Evolutionary conservation across 1,140 invertebrate species (phyloP).

Genomic region (Dendroctonus ponderosae): DNA sequence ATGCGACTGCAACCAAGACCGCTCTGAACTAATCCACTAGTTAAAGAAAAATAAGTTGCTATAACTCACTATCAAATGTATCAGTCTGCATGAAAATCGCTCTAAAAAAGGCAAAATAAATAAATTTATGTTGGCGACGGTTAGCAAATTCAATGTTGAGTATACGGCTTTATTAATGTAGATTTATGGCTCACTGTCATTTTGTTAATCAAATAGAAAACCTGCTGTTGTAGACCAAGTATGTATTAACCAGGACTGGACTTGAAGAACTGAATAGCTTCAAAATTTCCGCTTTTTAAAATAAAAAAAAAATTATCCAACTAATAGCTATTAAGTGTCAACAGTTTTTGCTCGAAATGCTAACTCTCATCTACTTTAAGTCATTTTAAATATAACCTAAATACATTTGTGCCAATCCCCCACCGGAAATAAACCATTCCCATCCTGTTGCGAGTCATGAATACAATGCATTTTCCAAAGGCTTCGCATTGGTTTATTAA

Average conservation of each 20-base stretch:
- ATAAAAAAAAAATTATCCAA: too few relatives aligned
- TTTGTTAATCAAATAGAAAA: slow-evolving; percentile 48
- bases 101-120: slow-evolving; percentile 39
- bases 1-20: too few relatives aligned
- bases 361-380: too few relatives aligned
- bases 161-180: slow-evolving; percentile 48
- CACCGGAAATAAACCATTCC: slow-evolving; percentile 10
- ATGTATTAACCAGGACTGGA: too few relatives aligned
- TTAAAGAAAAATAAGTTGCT: slow-evolving; percentile 10
- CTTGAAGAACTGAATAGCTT: too few relatives aligned
- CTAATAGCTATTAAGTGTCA: too few relatives aligned
- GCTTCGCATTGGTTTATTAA: slow-evolving; percentile 25
- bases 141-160: slow-evolving; percentile 43
- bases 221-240: slow-evolving; percentile 44
- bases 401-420: neutral
- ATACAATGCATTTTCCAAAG: slow-evolving; percentile 22
- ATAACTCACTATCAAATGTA: slow-evolving; percentile 25
- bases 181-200: slow-evolving; percentile 47
- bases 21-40: slow-evolving; percentile 12
- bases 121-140: slow-evolving; percentile 39
- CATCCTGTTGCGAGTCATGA: slow-evolving; percentile 15
- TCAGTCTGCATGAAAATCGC: slow-evolving; percentile 26
- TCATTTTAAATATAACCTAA: too few relatives aligned
- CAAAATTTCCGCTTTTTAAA: too few relatives aligned
- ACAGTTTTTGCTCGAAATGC: too few relatives aligned